A percentile compares a stretch with the other conserved stretches of the same genome.
These are phyloP conservation scores for Blastobasis lacticolella DNA, from an alignment of 2,888 invertebrate species.

Conservation along the genomic window DNA sequence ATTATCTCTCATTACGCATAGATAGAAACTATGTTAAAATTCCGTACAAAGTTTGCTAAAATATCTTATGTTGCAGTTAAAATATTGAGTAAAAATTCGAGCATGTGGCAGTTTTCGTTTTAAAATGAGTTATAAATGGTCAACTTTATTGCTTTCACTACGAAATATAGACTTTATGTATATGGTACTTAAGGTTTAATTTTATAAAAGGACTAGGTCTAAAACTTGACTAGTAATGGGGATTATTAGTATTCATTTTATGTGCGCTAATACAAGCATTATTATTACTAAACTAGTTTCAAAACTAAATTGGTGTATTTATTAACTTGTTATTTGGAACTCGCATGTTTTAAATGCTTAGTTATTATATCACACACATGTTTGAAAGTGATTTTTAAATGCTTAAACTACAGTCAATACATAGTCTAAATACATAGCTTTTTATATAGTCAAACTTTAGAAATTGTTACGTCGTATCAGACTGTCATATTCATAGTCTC, in stretches of 20 bases:
- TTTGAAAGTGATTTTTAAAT: slow-evolving; percentile 1
- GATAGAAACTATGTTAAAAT: slow-evolving; percentile 23
- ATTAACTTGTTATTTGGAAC: no score
- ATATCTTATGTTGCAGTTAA: slow-evolving; percentile 24
- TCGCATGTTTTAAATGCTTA: no score
- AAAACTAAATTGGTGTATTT: no score
- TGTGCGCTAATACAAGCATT: slow-evolving; percentile 2
- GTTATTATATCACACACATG: background rate
- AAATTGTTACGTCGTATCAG: no score
- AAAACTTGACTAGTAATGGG: background rate
- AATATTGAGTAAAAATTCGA: slow-evolving; percentile 56
- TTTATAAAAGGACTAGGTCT: slow-evolving; percentile 3
- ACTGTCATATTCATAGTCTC: no score
- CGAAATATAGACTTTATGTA: background rate
- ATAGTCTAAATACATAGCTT: no score
- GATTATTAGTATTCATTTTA: background rate
- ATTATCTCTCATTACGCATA: slow-evolving; percentile 21
- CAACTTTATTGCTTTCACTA: slow-evolving; percentile 26
- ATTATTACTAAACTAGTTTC: background rate
- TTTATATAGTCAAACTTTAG: no score
- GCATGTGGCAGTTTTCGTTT: slow-evolving; percentile 56
- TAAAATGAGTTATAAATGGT: slow-evolving; percentile 23
- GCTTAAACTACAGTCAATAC: background rate
- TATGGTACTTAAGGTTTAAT: background rate
- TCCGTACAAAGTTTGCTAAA: slow-evolving; percentile 26